Evolutionary conservation across 1,140 invertebrate species (phyloP).

Genomic region (Saccostrea cuccullata): DNA sequence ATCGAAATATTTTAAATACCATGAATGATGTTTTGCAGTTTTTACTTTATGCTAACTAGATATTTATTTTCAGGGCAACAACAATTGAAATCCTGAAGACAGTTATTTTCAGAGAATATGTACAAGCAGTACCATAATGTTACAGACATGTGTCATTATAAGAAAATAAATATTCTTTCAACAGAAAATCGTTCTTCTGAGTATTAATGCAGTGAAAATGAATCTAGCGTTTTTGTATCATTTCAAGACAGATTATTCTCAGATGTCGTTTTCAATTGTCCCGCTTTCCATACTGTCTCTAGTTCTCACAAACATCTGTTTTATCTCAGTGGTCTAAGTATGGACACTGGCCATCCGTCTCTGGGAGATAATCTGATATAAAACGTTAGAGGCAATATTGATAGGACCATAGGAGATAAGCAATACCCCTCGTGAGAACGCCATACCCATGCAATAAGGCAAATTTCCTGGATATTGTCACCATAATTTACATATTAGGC

Average conservation of each 20-base stretch:
- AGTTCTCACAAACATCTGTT: slow-evolving; percentile 3
- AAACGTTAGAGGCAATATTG: background rate
- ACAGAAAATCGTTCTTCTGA: too few relatives aligned
- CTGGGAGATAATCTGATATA: background rate
- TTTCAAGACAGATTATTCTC: too few relatives aligned
- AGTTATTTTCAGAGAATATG: too few relatives aligned
- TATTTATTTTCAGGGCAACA: too few relatives aligned
- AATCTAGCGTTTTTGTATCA: too few relatives aligned
- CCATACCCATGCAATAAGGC: background rate
- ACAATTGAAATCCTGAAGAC: too few relatives aligned
- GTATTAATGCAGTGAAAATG: too few relatives aligned
- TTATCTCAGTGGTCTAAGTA: background rate
- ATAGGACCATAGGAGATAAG: background rate
- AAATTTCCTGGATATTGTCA: background rate
- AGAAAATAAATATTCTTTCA: too few relatives aligned
- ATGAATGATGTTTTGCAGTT: background rate
- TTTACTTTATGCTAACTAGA: background rate
- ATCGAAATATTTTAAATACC: background rate
- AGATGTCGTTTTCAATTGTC: background rate
- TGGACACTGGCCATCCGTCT: slow-evolving; percentile 21
- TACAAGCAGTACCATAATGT: too few relatives aligned
- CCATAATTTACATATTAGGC: slow-evolving; percentile 1
- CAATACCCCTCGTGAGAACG: slow-evolving; percentile 27
- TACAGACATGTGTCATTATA: too few relatives aligned
- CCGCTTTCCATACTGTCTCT: background rate